Evolutionary conservation across 2,888 invertebrate species (phyloP), one percentile per base, ranked within the genome.

Genomic region (Globia sparganii): DNA sequence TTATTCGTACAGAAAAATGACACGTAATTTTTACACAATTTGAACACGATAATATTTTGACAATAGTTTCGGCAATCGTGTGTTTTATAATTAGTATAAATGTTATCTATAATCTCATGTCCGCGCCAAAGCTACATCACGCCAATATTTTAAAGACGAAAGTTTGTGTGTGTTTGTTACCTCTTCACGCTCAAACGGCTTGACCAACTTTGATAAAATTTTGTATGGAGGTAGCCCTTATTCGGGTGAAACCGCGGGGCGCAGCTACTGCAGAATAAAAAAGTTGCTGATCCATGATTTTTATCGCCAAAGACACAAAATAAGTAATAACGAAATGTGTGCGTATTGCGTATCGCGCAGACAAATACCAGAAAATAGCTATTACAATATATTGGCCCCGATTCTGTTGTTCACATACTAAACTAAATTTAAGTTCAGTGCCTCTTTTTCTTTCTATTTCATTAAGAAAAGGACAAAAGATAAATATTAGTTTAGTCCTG

Each of bases 341-440:
- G 64, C 46, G 25, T 31, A 56, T 5, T 56, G 53, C 53, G n/a
- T 37, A 43, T 11, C 25, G 8, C 40, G 1, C 77, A 64, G 49
- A 67, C 15, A 64, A 28, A 76, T 66, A 58, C 37, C 43, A 72
- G 75, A 72, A 85, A 75, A 85, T 81, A 61, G 21, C 75, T 37
- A 46, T 61, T 49, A 43, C n/a, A 75, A 72, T 40, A 11, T 61
- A 40, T 46, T n/a, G n/a, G n/a, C n/a, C n/a, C n/a, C n/a, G n/a
- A n/a, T n/a, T n/a, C n/a, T n/a, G n/a, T n/a, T n/a, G n/a, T n/a
- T n/a, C n/a, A n/a, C n/a, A n/a, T n/a, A n/a, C n/a, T n/a, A n/a
- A n/a, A n/a, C n/a, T n/a, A n/a, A n/a, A n/a, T n/a, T n/a, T n/a
- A n/a, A n/a, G n/a, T n/a, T n/a, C n/a, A n/a, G n/a, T n/a, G n/a